Evolutionary conservation across 2,113 vertebrate species (phyloP).

Genomic region (Muntiacus reevesi): DNA sequence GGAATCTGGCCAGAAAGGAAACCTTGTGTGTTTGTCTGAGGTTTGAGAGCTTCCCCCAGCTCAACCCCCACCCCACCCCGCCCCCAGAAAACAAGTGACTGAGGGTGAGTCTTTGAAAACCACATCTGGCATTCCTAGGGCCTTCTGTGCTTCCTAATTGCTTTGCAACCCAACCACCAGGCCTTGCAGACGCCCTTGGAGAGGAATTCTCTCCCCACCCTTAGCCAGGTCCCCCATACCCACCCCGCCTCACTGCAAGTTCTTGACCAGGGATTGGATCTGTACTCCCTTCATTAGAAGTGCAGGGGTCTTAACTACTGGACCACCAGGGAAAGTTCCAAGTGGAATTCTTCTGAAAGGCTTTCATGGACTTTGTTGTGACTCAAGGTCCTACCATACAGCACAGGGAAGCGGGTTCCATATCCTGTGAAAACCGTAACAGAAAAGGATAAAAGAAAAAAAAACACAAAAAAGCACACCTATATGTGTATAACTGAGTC

Average conservation of each 20-base stretch:
- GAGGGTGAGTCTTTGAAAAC: neutral
- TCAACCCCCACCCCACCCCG: neutral
- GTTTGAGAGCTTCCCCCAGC: neutral
- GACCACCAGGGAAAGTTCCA: neutral
- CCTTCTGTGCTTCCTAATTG: neutral
- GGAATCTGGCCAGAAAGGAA: neutral
- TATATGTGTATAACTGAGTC: neutral
- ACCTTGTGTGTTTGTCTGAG: neutral
- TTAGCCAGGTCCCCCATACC: neutral
- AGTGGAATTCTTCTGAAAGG: neutral
- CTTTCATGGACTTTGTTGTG: neutral
- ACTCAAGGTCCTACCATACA: neutral
- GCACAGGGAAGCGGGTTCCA: neutral
- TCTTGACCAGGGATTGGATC: neutral
- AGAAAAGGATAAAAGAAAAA: neutral
- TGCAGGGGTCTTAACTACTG: neutral
- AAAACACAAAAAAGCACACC: neutral
- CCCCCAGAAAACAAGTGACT: neutral
- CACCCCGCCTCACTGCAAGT: rapidly evolving
- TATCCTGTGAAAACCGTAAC: neutral
- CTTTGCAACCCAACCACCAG: neutral
- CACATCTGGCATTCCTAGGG: neutral
- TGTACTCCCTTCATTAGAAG: neutral
- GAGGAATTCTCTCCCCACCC: neutral
- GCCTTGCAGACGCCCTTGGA: neutral